These are phyloP conservation scores for Meles meles DNA, from an alignment of 2,113 vertebrate genomes.

Conservation along the genomic window DNA sequence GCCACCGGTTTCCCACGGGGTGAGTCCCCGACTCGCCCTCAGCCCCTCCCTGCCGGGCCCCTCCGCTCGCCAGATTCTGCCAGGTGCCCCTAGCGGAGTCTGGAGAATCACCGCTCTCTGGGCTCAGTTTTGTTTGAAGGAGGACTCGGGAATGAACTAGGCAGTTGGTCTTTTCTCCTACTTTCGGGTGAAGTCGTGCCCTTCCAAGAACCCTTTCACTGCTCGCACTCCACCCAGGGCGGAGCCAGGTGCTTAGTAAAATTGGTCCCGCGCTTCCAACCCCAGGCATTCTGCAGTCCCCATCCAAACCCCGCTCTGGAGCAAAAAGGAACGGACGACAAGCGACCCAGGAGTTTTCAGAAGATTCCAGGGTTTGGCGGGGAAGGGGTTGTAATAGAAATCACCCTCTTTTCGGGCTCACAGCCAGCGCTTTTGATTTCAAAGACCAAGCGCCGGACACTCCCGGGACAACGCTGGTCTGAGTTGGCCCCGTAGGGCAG, in stretches of 20 bases:
- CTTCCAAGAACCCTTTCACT: neutral
- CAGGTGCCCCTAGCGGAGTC: neutral
- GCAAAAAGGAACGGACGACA: conserved; percentile 17
- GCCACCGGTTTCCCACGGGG: neutral
- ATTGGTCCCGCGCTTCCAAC: neutral
- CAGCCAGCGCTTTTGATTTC: neutral
- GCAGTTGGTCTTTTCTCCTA: neutral
- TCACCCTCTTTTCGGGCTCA: neutral
- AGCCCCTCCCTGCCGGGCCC: neutral
- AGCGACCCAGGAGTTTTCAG: neutral
- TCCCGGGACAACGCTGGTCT: neutral
- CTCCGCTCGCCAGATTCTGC: neutral
- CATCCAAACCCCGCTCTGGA: neutral
- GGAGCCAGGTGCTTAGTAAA: conserved; percentile 56
- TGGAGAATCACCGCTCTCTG: neutral
- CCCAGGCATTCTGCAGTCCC: neutral
- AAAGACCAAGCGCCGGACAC: neutral
- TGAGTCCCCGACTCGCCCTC: neutral
- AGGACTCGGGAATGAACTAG: neutral
- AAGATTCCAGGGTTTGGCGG: neutral
- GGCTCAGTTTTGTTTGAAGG: neutral
- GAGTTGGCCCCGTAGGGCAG: neutral
- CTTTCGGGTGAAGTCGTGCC: neutral
- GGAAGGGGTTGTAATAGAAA: neutral
- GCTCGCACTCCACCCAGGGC: neutral